phyloP scores from a whole-genome alignment of 2,888 invertebrate genomes.

The Agrochola lota region DNA sequence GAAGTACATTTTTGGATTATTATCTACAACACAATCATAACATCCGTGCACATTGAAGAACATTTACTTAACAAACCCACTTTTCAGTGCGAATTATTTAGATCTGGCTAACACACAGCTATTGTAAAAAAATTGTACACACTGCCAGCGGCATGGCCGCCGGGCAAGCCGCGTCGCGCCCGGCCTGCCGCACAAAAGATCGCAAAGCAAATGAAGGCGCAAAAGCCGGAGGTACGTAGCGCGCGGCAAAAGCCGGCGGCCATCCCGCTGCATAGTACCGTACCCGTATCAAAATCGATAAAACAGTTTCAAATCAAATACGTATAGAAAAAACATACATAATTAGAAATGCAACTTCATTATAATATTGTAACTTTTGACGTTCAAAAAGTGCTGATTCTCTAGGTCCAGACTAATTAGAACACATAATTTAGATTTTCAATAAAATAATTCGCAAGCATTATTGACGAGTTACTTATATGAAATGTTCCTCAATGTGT shows the following conservation, averaged over 20 bases:
- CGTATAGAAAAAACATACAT: neutral
- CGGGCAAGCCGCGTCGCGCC: no score
- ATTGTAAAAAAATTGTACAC: neutral
- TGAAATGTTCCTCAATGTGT: slow-evolving; percentile 17
- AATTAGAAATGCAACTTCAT: neutral
- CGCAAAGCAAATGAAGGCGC: no score
- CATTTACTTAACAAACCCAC: slow-evolving; percentile 7
- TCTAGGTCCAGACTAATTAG: neutral
- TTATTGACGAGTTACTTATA: neutral
- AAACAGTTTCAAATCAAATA: neutral
- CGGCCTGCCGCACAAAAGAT: no score
- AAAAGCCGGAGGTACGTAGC: no score
- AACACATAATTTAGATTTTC: neutral
- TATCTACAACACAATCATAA: slow-evolving; percentile 46
- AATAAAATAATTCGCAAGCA: neutral
- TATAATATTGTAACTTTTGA: neutral
- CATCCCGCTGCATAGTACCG: no score
- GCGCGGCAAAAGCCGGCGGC: no score
- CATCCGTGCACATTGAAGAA: slow-evolving; percentile 1
- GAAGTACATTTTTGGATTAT: slow-evolving; percentile 45
- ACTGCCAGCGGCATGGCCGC: no score
- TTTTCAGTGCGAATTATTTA: neutral
- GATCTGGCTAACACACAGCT: no score
- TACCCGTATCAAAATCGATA: neutral
- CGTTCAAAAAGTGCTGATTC: neutral